Evolutionary conservation across 2,888 invertebrate species (phyloP).

Genomic region (Campoplex capitator): DNA sequence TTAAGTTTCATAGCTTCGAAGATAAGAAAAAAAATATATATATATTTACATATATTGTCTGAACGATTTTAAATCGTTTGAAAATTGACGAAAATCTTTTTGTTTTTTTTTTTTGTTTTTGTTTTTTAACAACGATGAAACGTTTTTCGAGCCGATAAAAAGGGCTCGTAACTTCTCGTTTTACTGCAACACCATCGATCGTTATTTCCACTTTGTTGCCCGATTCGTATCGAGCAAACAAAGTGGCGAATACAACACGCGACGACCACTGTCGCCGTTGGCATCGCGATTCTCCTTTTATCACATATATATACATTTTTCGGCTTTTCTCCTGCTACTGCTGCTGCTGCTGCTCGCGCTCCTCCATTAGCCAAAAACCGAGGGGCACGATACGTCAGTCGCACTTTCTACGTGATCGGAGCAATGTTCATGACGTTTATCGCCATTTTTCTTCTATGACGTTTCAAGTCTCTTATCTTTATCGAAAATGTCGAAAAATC

Average conservation of each 20-base stretch:
- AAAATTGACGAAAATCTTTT: neutral
- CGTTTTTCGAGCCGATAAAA: neutral
- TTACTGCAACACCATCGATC: constrained; percentile 49
- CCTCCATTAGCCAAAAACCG: neutral
- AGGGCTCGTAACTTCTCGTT: neutral
- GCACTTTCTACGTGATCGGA: neutral
- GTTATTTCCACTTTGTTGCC: constrained; percentile 63
- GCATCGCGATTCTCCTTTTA: constrained; percentile 33
- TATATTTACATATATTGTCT: too few relatives aligned
- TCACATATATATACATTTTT: neutral
- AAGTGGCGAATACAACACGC: constrained; percentile 46
- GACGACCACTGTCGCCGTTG: constrained; percentile 50
- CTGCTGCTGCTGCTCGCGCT: too few relatives aligned
- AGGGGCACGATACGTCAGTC: constrained; percentile 1
- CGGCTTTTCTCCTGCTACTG: neutral
- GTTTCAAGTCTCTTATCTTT: neutral
- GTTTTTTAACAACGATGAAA: neutral
- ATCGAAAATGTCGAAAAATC: constrained; percentile 54
- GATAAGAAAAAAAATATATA: too few relatives aligned
- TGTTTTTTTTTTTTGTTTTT: neutral
- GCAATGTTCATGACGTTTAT: constrained; percentile 4
- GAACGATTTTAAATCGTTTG: neutral
- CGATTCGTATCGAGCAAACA: constrained; percentile 79
- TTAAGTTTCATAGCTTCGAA: neutral
- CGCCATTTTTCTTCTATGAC: neutral